Evolutionary conservation across 1,140 invertebrate species (phyloP).

Genomic region (Coptotermes formosanus): DNA sequence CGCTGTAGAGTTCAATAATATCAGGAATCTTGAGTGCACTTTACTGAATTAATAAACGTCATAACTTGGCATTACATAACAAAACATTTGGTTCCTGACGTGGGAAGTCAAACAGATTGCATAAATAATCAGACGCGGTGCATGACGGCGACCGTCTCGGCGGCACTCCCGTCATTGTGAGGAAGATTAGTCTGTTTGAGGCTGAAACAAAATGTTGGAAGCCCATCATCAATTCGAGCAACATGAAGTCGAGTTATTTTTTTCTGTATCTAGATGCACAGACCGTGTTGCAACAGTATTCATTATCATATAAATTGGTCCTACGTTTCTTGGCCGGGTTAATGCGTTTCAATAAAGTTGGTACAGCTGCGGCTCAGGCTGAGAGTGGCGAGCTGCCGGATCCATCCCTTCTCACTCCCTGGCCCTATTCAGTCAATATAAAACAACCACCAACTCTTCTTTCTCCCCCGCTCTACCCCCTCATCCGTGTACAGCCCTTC

Average conservation of each 20-base stretch:
- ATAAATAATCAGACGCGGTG: not conserved
- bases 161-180: not conserved
- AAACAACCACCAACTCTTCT: slow-evolving; percentile 10
- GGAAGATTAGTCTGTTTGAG: slow-evolving; percentile 8
- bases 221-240: not conserved
- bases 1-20: too few relatives aligned
- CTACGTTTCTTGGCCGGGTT: slow-evolving; percentile 19
- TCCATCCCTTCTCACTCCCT: not conserved
- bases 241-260: slow-evolving; percentile 5
- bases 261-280: slow-evolving; percentile 12
- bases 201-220: slow-evolving; percentile 12
- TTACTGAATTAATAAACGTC: not conserved
- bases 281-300: slow-evolving; percentile 16
- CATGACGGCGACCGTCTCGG: not conserved
- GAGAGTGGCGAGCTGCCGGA: not conserved
- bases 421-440: not conserved
- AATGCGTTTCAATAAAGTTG: slow-evolving; percentile 19
- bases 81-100: not conserved
- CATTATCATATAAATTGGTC: slow-evolving; percentile 32
- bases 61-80: not conserved
- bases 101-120: not conserved
- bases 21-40: too few relatives aligned
- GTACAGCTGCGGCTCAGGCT: slow-evolving; percentile 13
- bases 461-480: not conserved
- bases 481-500: not conserved